Evolutionary conservation across 1,140 invertebrate genomes (phyloP).

Genomic region (Achatina immaculata): DNA sequence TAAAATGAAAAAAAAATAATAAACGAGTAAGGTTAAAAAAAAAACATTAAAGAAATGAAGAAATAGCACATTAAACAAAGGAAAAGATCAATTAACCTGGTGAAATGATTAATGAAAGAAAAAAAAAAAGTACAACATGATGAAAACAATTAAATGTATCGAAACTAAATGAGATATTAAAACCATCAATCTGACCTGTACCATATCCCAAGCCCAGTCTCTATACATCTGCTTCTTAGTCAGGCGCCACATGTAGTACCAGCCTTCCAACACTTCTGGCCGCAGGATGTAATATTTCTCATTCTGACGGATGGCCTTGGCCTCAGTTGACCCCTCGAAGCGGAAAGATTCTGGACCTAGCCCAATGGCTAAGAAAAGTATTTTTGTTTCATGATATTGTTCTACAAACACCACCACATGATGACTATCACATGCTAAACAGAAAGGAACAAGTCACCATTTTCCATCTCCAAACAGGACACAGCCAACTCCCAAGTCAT

Average conservation of each 20-base stretch:
- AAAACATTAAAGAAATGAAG: background rate
- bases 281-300: slow-evolving; percentile 98
- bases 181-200: slow-evolving; percentile 79
- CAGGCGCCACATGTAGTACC: slow-evolving; percentile 95
- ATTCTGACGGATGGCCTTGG: slow-evolving; percentile 87
- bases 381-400: background rate
- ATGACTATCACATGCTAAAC: too few relatives aligned
- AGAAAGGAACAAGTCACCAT: too few relatives aligned
- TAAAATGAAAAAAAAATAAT: too few relatives aligned
- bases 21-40: too few relatives aligned
- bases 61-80: background rate
- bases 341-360: slow-evolving; percentile 91
- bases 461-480: too few relatives aligned
- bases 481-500: too few relatives aligned
- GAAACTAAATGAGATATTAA: background rate
- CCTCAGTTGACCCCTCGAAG: slow-evolving; percentile 84
- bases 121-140: too few relatives aligned
- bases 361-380: slow-evolving; percentile 77
- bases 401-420: too few relatives aligned
- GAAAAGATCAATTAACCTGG: background rate
- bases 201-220: slow-evolving; percentile 98
- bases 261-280: slow-evolving; percentile 97
- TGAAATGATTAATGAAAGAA: too few relatives aligned
- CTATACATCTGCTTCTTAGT: slow-evolving; percentile 97
- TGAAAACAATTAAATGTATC: too few relatives aligned